These are phyloP conservation scores for Noctuana brunneofusca DNA, from an alignment of 2,888 invertebrate genomes.

Conservation along the genomic window DNA sequence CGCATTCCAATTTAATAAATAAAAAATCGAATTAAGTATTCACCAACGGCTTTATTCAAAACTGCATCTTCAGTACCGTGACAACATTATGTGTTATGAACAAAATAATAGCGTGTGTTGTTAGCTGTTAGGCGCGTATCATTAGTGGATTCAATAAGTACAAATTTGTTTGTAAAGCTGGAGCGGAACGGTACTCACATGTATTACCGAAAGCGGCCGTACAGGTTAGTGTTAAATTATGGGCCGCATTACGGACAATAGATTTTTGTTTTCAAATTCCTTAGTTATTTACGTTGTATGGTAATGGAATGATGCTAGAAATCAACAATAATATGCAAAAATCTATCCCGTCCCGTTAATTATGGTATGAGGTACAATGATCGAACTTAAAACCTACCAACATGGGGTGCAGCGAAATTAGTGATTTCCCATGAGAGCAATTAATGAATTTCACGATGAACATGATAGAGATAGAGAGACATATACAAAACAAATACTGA, in stretches of 20 bases:
- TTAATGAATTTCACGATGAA: no score
- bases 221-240: conserved; percentile 63
- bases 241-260: conserved; percentile 20
- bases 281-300: neutral
- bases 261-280: conserved; percentile 9
- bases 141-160: conserved; percentile 51
- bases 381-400: no score
- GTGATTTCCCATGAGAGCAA: no score
- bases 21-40: conserved; percentile 39
- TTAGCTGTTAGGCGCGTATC: conserved; percentile 7
- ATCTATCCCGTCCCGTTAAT: neutral
- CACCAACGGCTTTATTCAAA: conserved; percentile 20
- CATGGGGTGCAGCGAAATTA: no score
- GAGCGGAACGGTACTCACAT: conserved; percentile 79
- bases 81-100: conserved; percentile 34
- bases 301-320: no score
- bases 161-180: conserved; percentile 70
- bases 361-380: neutral
- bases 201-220: conserved; percentile 81
- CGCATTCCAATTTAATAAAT: conserved; percentile 40
- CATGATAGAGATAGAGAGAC: no score
- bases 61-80: conserved; percentile 5
- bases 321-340: neutral
- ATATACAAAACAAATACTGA: no score
- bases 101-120: conserved; percentile 16